Conservation (phyloP, 2,113 vertebrate species). For the Oreamnos americanus region DNA sequence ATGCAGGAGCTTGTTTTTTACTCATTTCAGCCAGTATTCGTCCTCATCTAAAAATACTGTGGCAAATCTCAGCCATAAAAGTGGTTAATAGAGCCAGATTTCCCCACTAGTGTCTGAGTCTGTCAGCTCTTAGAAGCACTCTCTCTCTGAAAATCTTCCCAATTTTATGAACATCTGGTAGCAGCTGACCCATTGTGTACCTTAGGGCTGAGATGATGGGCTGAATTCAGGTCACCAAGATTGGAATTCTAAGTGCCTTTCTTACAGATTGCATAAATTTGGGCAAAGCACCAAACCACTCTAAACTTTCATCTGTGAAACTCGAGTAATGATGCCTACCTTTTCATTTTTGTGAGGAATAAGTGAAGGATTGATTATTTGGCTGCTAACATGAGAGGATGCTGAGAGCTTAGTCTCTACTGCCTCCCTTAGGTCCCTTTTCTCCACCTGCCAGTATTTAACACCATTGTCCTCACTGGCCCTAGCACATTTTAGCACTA, state of each 20-base stretch:
- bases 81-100: neutral
- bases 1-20: neutral
- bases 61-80: neutral
- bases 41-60: neutral
- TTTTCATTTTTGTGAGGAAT: neutral
- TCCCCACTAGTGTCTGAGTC: neutral
- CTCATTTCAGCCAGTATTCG: neutral
- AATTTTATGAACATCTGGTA: too few relatives aligned
- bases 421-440: neutral
- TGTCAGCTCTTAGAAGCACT: neutral
- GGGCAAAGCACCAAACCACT: neutral
- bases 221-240: neutral
- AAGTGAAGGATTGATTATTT: neutral
- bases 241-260: neutral
- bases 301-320: neutral
- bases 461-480: neutral
- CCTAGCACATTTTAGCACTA: neutral
- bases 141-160: rapidly evolving
- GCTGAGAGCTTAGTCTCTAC: neutral
- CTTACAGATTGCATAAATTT: neutral
- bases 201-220: neutral
- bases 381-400: neutral
- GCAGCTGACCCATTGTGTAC: rapidly evolving
- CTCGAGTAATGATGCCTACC: neutral
- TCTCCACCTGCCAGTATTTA: neutral